Base-by-base conservation (phyloP, 2,113 vertebrate species). In the Neolamprologus modestus region DNA sequence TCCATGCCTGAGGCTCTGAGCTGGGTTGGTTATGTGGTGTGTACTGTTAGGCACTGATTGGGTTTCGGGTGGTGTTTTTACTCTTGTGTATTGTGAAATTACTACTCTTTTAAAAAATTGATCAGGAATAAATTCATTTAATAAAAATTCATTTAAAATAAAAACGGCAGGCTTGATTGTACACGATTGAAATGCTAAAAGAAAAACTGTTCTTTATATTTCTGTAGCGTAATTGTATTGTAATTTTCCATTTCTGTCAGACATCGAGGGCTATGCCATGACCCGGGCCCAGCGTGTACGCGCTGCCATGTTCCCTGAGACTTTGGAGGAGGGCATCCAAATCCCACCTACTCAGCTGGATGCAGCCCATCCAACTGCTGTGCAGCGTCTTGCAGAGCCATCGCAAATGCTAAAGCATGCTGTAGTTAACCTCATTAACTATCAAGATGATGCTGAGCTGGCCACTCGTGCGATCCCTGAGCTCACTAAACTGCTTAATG, bases 371-470 rank as follows among this genome's bases (percentile, higher is more conserved):
- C 98, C 99, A 76, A 99, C 98, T 16, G 99, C 99, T 0, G 99
- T 99, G 68, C 99, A 99, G 47, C 98, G 98, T 76, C 91, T 99
- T 95, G 98, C 99, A 9, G 99, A 99, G 84, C 99, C 99, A 3
- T 99, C 99, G 24, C 99, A 99, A 97, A 99, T 99, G 99, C 96
- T 99, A 83, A 99, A 99, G 88, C 98, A 99, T 24, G 99, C 99
- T 2, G 99, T 99, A 59, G 99, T 99, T 76, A 99, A 99, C 93
- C 97, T 99, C 91, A 99, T 99, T 91, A 99, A 99, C 94, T 99
- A 99, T 89, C 99, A 99, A 90, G 99, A 99, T 88, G 99, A 99
- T 89, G 99, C 99, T 1, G 99, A 99, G 91, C 97, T 99, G 89
- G 99, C 99, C 89, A 99, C 99, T 33, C 97, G 98, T 82, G 98